Evolutionary conservation across 2,113 vertebrate species (phyloP), one percentile per base, ranked within the genome.

Genomic region (Myanophis thanlyinensis): DNA sequence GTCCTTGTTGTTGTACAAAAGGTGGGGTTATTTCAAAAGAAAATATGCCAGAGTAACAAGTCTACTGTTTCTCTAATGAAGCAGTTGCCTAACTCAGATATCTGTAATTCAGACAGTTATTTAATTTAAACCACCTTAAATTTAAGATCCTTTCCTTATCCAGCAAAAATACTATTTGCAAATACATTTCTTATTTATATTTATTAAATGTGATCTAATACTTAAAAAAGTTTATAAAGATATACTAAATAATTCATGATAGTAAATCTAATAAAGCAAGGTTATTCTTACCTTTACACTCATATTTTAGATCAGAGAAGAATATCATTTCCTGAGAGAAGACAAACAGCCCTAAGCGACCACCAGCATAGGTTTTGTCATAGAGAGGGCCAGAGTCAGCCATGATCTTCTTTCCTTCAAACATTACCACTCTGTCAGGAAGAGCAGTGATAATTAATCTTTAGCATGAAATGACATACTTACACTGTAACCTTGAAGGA

Each of bases 311-410:
- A 96, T 99, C 99, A 15, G 99, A 99, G 97, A 99, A 99, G 98
- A 99, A 99, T 94, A 99, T 99, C 99, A 99, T 99, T 98, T 99
- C 99, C 97, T 99, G 99, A 94, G 99, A 99, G 98, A 99, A 99
- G 96, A 99, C 99, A 85, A 99, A 99, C 93, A 99, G 94, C 91
- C 99, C 99, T 96, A 99, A 97, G 91, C 99, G 98, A 89, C 99
- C 99, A 59, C 99, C 99, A 87, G 99, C 98, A 2, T 99, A 99
- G 2, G 99, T 99, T 97, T 99, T 99, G 96, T 99, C 99, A 0
- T 98, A 98, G 97, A 99, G 98, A 94, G 98, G 98, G 97, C 99
- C 99, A 23, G 99, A 99, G 97, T 99, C 99, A 2, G 99, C 99
- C 99, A 99, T 99, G 93, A 99, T 98, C 97, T 98, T 99, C 97